These are phyloP conservation scores for Ecdyonurus torrentis DNA, from an alignment of 2,888 invertebrate genomes.

Conservation along the genomic window DNA sequence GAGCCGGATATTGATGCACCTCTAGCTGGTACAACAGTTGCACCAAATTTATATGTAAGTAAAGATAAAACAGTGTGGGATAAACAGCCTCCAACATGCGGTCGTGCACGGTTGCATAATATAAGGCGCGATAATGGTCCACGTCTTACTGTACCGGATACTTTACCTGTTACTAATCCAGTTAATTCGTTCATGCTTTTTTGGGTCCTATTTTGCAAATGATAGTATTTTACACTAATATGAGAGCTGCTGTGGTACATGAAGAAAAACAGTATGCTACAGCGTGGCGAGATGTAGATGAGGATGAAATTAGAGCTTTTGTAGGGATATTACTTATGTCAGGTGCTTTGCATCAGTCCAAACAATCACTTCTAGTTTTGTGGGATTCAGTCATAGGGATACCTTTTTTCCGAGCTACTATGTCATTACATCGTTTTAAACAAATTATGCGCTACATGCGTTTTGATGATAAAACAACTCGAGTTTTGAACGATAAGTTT, in stretches of 20 bases:
- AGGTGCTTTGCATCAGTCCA: background rate
- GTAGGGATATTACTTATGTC: background rate
- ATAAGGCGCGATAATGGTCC: background rate
- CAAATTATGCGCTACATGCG: background rate
- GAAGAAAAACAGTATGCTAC: background rate
- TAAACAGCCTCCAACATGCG: background rate
- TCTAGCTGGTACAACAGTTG: too few species aligned
- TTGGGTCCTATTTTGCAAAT: background rate
- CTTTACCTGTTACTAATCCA: background rate
- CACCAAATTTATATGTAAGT: too few species aligned
- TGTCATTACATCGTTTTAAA: background rate
- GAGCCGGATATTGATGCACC: background rate
- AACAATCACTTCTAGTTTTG: background rate
- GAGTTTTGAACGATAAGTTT: background rate
- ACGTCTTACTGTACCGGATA: background rate
- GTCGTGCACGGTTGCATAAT: background rate
- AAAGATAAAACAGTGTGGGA: background rate
- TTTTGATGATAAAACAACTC: background rate
- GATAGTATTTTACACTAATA: background rate
- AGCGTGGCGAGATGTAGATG: background rate
- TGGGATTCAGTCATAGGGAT: background rate
- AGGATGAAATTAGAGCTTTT: background rate
- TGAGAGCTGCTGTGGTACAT: background rate
- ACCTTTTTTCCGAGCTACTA: background rate
- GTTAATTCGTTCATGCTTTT: background rate